Evolutionary conservation across 2,888 invertebrate genomes (phyloP), one percentile per base, ranked within the genome.

Genomic region (Urechis unicinctus): DNA sequence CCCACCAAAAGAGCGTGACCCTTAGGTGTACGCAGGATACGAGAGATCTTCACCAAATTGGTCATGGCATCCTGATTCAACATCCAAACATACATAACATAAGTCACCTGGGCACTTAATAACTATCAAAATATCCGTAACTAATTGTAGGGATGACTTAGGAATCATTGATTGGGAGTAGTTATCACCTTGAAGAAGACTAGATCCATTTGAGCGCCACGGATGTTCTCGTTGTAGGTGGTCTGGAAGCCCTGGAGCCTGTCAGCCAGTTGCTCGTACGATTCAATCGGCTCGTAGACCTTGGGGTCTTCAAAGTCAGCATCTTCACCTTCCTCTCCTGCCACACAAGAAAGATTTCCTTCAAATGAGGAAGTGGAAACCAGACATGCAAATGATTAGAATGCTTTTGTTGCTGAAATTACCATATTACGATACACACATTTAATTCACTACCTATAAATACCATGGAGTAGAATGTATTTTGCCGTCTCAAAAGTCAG

Each of bases 1-100:
- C 92, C 96, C 29, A 96, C 94, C 50, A 96, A 81, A 86, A 96
- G 88, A 24, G 93, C 92, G 78, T 96, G 94, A 57, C 96, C 96
- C 69, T 91, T 84, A 0, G 95, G 92, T 79, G 93, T 91, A 65
- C 95, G 83, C 68, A 96, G 94, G 42, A 96, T 88, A 70, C 96
- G 84, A 0, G 95, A 94, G 72, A 96, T 91, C 83, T 83, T 94
- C 3, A 95, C 91, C 65, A 96, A 82, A 81, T 96, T 94, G 55
- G 92, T 81, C 89, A 96, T 95, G 22, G 95, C 95, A 78, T 96
- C 95, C 31, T 75, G 50, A 2, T 51, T 13, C 13, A 45, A 9
- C 6, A 45, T n/a, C n/a, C n/a, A n/a, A n/a, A n/a, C n/a, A n/a
- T n/a, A n/a, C n/a, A n/a, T n/a, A n/a, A n/a, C n/a, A n/a, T n/a